Base-by-base conservation (phyloP, 2,888 invertebrate genomes). In the Quadriops clusia region DNA sequence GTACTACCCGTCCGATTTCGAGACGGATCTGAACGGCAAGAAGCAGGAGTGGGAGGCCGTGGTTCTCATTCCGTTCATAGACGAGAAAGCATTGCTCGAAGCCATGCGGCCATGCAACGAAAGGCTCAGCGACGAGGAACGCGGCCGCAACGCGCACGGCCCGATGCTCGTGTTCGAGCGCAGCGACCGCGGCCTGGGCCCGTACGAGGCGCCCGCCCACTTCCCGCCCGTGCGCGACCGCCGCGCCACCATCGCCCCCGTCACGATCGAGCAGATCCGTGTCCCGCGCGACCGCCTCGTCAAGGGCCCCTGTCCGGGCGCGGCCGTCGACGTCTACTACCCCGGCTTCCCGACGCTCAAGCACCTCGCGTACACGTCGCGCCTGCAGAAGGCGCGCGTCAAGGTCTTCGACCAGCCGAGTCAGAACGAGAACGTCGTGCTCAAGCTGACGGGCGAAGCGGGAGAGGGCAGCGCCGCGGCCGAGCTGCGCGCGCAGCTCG, bases 21-120 rank as follows among this genome's bases (percentile, higher is more conserved):
- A 82, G 48, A 90, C 89, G 0, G 97, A 97, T 65, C 68, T 95
- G 32, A 97, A 97, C 63, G 95, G 95, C 4, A 97, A 97, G 59
- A 74, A 73, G 46, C 85, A 91, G 50, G 93, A 93, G 42, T 97
- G 97, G 95, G 95, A 94, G 56, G 91, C 91, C 0, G 82, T 94
- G 0, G 87, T 91, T 2, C 67, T 93, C 2, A 85, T 94, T 51
- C 93, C 93, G 1, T 91, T 94, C 47, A 91, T 94, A 46, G 79
- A 91, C 45, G 89, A 91, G 64, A 57, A 64, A 15, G 65, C 70
- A 30, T 64, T 89, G n/a, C 53, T 87, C 12, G 64, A 70, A 23
- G 85, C 89, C 1, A 87, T 91, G 83, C 61, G 65, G 30, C 67
- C 72, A 0, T 76, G 75, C 47, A 75, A 79, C 36, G 52, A 63